phyloP scores from a whole-genome alignment of 2,888 invertebrate genomes.

The Pseudolycoriella hygida region DNA sequence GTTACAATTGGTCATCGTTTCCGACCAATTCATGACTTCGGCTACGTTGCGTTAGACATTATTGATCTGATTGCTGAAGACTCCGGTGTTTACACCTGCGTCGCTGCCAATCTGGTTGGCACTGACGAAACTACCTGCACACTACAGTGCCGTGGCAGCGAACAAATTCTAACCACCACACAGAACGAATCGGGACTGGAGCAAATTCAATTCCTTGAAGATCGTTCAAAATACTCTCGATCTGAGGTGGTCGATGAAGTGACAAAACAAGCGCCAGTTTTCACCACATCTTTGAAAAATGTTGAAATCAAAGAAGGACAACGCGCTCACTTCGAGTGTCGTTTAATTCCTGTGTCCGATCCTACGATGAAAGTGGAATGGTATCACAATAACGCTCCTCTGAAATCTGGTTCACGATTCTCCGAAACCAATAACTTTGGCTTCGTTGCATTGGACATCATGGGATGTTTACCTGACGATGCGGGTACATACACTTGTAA shows the following conservation, averaged over 20 bases:
- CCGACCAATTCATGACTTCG: slow-evolving; percentile 94
- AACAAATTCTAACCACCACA: slow-evolving; percentile 66
- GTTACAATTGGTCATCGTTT: slow-evolving; percentile 89
- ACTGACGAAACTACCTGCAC: slow-evolving; percentile 67
- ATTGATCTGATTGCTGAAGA: slow-evolving; percentile 93
- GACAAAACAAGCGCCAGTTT: slow-evolving; percentile 81
- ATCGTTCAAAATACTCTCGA: slow-evolving; percentile 58
- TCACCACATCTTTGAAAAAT: slow-evolving; percentile 82
- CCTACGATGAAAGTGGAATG: slow-evolving; percentile 87
- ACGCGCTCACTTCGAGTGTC: slow-evolving; percentile 85
- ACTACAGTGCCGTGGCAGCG: slow-evolving; percentile 53
- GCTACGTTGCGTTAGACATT: slow-evolving; percentile 93
- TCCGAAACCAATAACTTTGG: slow-evolving; percentile 95
- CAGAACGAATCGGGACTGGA: slow-evolving; percentile 78
- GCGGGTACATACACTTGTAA: slow-evolving; percentile 90
- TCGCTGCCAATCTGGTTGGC: slow-evolving; percentile 81
- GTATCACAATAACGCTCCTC: slow-evolving; percentile 80
- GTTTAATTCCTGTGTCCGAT: slow-evolving; percentile 86
- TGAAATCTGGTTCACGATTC: slow-evolving; percentile 88
- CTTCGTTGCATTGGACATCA: slow-evolving; percentile 89
- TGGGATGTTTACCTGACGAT: slow-evolving; percentile 91
- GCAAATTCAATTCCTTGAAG: slow-evolving; percentile 80
- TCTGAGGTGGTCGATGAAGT: slow-evolving; percentile 61
- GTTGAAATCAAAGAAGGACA: slow-evolving; percentile 88
- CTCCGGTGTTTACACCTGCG: slow-evolving; percentile 81